Conservation (phyloP, 2,113 vertebrate genomes). For the Rhadina sibilatrix region DNA sequence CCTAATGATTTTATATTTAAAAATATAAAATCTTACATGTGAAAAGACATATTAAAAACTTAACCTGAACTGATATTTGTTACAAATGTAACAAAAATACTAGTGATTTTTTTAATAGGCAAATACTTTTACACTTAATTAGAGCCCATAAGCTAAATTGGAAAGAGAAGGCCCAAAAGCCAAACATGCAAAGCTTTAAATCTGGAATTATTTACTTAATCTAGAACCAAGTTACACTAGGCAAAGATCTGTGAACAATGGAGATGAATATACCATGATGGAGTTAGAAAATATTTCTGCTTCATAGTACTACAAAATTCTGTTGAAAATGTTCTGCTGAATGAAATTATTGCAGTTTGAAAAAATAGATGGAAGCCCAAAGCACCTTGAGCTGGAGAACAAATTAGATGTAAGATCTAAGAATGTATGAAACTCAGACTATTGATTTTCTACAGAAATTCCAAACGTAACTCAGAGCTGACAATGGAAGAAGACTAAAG, state of each 20-base stretch:
- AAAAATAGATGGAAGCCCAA: background rate
- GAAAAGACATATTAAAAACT: background rate
- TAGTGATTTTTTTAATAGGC: background rate
- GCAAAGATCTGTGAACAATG: background rate
- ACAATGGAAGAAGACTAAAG: background rate
- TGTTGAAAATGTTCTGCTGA: background rate
- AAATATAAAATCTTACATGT: background rate
- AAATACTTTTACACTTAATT: background rate
- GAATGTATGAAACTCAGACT: background rate
- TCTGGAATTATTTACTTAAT: background rate
- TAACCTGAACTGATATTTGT: background rate
- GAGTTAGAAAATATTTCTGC: background rate
- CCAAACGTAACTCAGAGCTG: background rate
- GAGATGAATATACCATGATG: background rate
- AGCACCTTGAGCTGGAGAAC: background rate
- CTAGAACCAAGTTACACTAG: background rate
- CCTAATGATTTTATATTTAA: background rate
- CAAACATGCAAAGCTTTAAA: background rate
- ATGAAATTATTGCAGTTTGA: background rate
- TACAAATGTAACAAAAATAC: background rate
- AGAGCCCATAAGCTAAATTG: background rate
- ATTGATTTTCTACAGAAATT: background rate
- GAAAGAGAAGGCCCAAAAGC: background rate
- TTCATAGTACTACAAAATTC: background rate
- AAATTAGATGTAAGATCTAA: background rate